Evolutionary conservation across 2,113 vertebrate species (phyloP).

Genomic region (Mobula hypostoma): DNA sequence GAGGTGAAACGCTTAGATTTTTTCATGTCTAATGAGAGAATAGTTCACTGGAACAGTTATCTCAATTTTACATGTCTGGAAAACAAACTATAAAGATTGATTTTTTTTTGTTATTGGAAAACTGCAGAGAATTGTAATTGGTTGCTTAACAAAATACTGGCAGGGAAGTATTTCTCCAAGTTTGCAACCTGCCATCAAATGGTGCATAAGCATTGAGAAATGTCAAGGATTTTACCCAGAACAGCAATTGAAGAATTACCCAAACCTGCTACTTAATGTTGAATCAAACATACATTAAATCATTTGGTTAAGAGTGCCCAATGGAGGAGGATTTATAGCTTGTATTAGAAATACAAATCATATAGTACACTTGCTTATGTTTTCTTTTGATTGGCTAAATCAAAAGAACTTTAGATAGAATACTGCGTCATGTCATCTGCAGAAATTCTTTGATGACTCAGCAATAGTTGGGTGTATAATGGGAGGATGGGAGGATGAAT

Average conservation of each 20-base stretch:
- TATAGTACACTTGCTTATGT: background rate
- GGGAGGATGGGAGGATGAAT: too few species aligned
- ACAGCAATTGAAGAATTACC: conserved; percentile 18
- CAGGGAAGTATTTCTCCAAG: conserved; percentile 4
- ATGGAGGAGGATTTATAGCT: background rate
- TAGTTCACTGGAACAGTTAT: background rate
- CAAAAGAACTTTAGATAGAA: too few species aligned
- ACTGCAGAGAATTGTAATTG: conserved; percentile 19
- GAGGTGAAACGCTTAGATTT: background rate
- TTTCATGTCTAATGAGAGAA: conserved; percentile 8
- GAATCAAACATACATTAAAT: conserved; percentile 24
- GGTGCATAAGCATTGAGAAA: background rate
- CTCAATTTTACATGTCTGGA: background rate
- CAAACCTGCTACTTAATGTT: conserved; percentile 7
- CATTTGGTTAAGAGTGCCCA: background rate
- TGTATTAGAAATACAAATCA: background rate
- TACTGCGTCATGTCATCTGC: too few species aligned
- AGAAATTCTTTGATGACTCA: too few species aligned
- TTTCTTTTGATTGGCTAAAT: too few species aligned
- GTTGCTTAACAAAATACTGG: background rate
- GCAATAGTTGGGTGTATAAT: too few species aligned
- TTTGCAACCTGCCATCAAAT: background rate
- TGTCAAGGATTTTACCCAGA: conserved; percentile 4
- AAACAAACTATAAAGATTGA: conserved; percentile 19
- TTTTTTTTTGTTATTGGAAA: conserved; percentile 9